phyloP scores from a whole-genome alignment of 2,113 vertebrate species.

The Triplophysa tibetana region DNA sequence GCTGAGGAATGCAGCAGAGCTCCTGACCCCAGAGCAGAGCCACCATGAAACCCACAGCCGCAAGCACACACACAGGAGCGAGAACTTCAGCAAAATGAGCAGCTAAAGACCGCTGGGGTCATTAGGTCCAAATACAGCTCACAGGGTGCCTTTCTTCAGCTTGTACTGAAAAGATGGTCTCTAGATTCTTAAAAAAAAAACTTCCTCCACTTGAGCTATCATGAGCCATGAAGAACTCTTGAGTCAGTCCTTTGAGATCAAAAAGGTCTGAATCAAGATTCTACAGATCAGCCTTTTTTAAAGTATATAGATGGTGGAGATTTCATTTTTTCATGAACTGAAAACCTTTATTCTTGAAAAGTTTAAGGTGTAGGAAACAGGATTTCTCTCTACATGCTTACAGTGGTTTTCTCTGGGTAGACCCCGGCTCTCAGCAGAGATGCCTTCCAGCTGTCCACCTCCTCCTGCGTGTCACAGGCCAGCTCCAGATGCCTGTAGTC shows the following conservation, averaged over 20 bases:
- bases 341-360: not conserved
- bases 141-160: not conserved
- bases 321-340: not conserved
- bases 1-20: conserved; percentile 68
- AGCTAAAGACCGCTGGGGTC: not conserved
- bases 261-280: not conserved
- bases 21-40: conserved; percentile 70
- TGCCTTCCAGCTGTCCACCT: conserved; percentile 94
- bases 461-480: conserved; percentile 87
- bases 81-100: not conserved
- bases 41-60: conserved; percentile 46
- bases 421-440: conserved; percentile 89
- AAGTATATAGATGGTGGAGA: not conserved
- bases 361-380: not conserved
- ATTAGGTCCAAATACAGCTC: not conserved
- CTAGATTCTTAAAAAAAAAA: not conserved
- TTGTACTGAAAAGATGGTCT: not conserved
- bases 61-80: conserved; percentile 57
- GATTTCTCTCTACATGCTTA: conserved; percentile 68
- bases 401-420: conserved; percentile 86
- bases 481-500: conserved; percentile 92
- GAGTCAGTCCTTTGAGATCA: too few species aligned
- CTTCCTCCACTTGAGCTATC: too few species aligned
- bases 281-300: not conserved
- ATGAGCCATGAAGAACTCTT: too few species aligned